Conservation (phyloP, 2,888 invertebrate genomes). For the Macrophya annulata region DNA sequence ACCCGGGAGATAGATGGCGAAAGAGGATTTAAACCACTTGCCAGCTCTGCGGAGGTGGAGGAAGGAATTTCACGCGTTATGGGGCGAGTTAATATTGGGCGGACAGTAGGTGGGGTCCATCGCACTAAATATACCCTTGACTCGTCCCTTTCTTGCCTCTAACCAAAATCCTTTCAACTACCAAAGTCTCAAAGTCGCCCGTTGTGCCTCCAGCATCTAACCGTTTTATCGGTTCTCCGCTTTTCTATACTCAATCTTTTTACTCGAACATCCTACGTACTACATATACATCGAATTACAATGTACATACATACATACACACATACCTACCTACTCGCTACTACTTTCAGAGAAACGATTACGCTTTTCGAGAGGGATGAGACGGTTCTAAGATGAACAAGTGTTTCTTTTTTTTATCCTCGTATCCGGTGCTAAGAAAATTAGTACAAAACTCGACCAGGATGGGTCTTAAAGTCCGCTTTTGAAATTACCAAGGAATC, state of each 20-base stretch:
- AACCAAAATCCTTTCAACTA: conserved; percentile 46
- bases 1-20: conserved; percentile 11
- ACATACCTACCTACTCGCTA: no score
- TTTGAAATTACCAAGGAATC: neutral
- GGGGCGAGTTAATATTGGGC: conserved; percentile 76
- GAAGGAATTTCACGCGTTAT: conserved; percentile 75
- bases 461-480: no score
- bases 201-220: conserved; percentile 29
- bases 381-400: neutral
- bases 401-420: neutral
- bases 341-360: neutral
- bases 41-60: conserved; percentile 64
- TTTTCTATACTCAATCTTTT: neutral
- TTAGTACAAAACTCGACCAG: neutral
- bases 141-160: conserved; percentile 30
- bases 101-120: conserved; percentile 74
- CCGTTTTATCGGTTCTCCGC: conserved; percentile 29
- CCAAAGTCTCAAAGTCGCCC: conserved; percentile 40
- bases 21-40: conserved; percentile 69
- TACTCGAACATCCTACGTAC: neutral
- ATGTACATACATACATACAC: no score
- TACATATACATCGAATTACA: no score
- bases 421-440: neutral
- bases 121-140: conserved; percentile 70
- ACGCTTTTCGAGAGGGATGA: neutral